Conservation (phyloP, 2,113 vertebrate genomes). For the Pyxicephalus adspersus region DNA sequence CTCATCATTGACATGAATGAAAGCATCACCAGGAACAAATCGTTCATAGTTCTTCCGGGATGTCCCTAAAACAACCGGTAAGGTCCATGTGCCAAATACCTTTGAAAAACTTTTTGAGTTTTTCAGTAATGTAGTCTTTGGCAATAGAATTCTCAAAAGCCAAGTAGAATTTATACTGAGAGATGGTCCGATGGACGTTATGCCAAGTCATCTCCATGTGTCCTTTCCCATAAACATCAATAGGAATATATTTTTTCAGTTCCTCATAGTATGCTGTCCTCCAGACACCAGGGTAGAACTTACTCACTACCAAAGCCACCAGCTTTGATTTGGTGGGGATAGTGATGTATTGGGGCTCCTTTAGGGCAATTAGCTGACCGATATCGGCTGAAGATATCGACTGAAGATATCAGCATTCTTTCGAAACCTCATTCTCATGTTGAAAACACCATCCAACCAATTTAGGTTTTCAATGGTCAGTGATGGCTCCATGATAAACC, state of each 20-base stretch:
- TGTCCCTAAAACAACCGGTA: constrained; percentile 76
- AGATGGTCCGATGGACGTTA: constrained; percentile 5
- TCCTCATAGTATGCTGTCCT: constrained; percentile 61
- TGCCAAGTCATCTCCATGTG: constrained; percentile 50
- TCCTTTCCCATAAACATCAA: constrained; percentile 65
- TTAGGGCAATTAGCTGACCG: neutral
- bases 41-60: constrained; percentile 68
- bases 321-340: constrained; percentile 53
- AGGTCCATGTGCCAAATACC: constrained; percentile 62
- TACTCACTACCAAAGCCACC: constrained; percentile 71
- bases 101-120: constrained; percentile 79
- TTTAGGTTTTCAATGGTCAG: neutral
- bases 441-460: neutral
- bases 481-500: neutral
- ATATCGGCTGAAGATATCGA: neutral
- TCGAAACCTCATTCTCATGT: neutral
- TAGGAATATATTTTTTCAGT: constrained; percentile 62
- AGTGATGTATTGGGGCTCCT: neutral
- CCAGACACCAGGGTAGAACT: constrained; percentile 56
- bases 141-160: constrained; percentile 80
- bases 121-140: constrained; percentile 78
- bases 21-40: constrained; percentile 71
- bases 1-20: constrained; percentile 69
- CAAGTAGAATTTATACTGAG: constrained; percentile 68
- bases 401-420: neutral